phyloP scores from a whole-genome alignment of 2,113 vertebrate species.

The Gymnogyps californianus region DNA sequence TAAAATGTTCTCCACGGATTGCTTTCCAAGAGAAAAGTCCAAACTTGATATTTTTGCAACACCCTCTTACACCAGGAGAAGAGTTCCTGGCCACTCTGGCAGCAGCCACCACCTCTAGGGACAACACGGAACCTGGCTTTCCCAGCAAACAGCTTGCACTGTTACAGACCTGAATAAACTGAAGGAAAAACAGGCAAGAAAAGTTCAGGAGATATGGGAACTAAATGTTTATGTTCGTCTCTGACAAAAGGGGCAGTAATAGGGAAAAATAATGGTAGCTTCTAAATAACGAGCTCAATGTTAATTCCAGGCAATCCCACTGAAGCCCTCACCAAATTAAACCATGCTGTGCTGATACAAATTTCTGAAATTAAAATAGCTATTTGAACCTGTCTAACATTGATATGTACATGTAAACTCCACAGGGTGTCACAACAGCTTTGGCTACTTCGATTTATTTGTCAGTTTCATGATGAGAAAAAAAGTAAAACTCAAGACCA shows the following conservation, averaged over 20 bases:
- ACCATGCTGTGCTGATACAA: background rate
- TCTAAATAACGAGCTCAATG: background rate
- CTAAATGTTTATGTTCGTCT: background rate
- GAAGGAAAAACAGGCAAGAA: background rate
- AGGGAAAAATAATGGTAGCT: background rate
- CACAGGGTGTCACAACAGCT: background rate
- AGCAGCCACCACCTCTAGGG: background rate
- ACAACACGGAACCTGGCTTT: background rate
- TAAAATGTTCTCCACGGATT: background rate
- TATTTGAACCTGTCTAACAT: background rate
- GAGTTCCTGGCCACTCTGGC: background rate
- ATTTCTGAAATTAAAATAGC: background rate
- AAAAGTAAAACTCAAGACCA: background rate
- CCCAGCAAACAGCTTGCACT: background rate
- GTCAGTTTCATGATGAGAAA: background rate
- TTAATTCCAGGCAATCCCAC: background rate
- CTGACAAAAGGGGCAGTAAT: background rate
- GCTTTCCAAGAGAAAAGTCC: background rate
- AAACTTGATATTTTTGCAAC: background rate
- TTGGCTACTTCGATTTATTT: background rate
- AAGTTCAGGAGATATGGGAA: background rate
- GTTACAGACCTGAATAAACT: background rate
- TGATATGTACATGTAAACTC: background rate
- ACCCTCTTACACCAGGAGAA: background rate
- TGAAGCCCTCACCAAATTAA: background rate